Evolutionary conservation across 2,797 vertebrate genomes (phyloP).

Genomic region (Enteromius argenteus): DNA sequence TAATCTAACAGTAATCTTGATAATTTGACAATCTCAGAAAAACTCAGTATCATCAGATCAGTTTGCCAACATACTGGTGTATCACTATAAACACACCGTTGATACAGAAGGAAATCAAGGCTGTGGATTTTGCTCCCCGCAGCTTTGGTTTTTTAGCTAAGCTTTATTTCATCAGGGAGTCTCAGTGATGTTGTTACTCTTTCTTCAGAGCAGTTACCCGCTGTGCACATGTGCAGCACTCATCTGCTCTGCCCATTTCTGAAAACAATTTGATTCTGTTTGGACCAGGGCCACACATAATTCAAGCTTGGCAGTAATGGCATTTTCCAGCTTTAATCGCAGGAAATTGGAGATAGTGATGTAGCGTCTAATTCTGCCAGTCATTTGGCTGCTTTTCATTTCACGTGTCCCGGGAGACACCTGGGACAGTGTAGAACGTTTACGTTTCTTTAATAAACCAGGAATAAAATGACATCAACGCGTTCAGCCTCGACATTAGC

Average conservation of each 20-base stretch:
- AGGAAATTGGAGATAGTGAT: slow-evolving; percentile 42
- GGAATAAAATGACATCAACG: not conserved
- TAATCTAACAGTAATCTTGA: not conserved
- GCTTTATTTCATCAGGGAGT: slow-evolving; percentile 18
- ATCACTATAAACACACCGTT: not conserved
- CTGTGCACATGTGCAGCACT: slow-evolving; percentile 8
- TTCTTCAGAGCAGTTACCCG: not conserved
- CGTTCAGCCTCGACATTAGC: not conserved
- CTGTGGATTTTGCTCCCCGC: slow-evolving; percentile 1
- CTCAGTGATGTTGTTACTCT: slow-evolving; percentile 7
- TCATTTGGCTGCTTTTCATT: slow-evolving; percentile 32
- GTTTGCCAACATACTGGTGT: not conserved
- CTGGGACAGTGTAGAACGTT: not conserved
- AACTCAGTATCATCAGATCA: not conserved
- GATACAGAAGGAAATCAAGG: slow-evolving; percentile 5
- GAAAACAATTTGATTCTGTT: slow-evolving; percentile 51
- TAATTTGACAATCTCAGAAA: not conserved
- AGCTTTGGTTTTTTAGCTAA: not conserved
- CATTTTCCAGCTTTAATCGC: slow-evolving; percentile 32
- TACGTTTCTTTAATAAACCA: slow-evolving; percentile 4
- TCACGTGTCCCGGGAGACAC: not conserved
- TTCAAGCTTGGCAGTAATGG: slow-evolving; percentile 35
- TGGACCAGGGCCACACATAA: slow-evolving; percentile 9
- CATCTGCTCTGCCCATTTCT: slow-evolving; percentile 24
- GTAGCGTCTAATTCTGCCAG: slow-evolving; percentile 20